Evolutionary conservation across 2,113 vertebrate species (phyloP).

Genomic region (Lepus timidus): DNA sequence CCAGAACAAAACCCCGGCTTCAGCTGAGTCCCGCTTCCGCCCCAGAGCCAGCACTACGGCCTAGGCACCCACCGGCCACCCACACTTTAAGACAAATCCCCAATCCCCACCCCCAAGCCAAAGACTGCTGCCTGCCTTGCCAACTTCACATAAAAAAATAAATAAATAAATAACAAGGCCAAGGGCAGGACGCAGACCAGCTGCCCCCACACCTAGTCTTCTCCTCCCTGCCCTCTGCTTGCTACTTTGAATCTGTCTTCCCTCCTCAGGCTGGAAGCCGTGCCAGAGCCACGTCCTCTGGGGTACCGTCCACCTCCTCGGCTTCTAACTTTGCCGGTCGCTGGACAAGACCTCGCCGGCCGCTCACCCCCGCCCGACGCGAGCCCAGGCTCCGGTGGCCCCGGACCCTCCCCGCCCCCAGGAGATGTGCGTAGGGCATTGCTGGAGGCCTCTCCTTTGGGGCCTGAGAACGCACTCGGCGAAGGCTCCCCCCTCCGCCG

Average conservation of each 20-base stretch:
- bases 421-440: background rate
- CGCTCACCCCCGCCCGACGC: background rate
- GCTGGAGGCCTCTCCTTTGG: background rate
- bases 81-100: slow-evolving; percentile 16
- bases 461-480: slow-evolving; percentile 31
- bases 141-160: slow-evolving; percentile 25
- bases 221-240: slow-evolving; percentile 30
- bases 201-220: background rate
- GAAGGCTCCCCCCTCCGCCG: background rate
- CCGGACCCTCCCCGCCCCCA: background rate
- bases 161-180: slow-evolving; percentile 55
- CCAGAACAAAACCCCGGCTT: slow-evolving; percentile 10
- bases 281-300: background rate
- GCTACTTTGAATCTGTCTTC: slow-evolving; percentile 72
- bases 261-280: slow-evolving; percentile 11
- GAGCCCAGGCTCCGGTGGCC: background rate
- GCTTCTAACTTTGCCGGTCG: slow-evolving; percentile 70
- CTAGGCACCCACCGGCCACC: background rate
- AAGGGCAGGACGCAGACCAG: slow-evolving; percentile 1
- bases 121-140: background rate
- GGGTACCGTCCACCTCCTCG: slow-evolving; percentile 1
- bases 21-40: background rate
- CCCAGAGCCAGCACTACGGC: background rate
- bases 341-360: slow-evolving; percentile 33
- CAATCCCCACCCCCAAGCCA: background rate